Evolutionary conservation across 2,888 invertebrate species (phyloP).

Genomic region (Torymus texanus): DNA sequence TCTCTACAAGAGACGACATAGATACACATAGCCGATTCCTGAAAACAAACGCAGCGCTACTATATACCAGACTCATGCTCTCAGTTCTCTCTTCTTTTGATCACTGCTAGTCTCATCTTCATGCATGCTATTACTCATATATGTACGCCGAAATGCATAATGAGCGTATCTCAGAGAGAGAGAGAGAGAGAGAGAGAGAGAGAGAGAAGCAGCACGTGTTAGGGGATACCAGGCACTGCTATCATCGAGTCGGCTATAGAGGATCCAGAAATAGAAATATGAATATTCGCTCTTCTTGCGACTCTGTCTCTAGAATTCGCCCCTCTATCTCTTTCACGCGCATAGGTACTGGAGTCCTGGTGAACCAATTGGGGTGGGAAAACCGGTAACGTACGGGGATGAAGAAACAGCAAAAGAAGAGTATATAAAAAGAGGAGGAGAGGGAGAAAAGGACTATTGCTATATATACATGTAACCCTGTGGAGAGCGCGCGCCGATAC

Average conservation of each 20-base stretch:
- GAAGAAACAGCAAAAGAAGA: background rate
- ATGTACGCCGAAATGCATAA: constrained; percentile 20
- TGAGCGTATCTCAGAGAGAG: background rate
- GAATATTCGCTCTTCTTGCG: constrained; percentile 19
- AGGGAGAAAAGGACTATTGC: background rate
- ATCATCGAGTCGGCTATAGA: background rate
- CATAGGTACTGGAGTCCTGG: constrained; percentile 17
- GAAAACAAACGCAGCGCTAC: background rate
- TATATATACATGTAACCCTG: no score
- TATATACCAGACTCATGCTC: background rate
- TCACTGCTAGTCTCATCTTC: constrained; percentile 38
- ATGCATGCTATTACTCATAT: constrained; percentile 20
- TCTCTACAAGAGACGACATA: no score
- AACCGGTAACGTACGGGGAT: no score
- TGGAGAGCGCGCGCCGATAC: no score
- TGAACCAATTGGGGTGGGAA: constrained; percentile 26
- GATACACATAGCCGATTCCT: background rate
- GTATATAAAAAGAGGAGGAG: constrained; percentile 5
- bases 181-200: background rate
- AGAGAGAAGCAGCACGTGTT: background rate
- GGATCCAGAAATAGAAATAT: constrained; percentile 7
- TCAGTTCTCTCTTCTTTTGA: constrained; percentile 22
- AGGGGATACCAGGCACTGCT: background rate
- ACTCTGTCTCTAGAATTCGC: background rate
- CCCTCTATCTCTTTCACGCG: background rate